Percentiles rank a stretch among this genome's conserved stretches.
These are phyloP conservation scores for Caradrina kadenii DNA, from an alignment of 2,888 invertebrate species.

Conservation along the genomic window DNA sequence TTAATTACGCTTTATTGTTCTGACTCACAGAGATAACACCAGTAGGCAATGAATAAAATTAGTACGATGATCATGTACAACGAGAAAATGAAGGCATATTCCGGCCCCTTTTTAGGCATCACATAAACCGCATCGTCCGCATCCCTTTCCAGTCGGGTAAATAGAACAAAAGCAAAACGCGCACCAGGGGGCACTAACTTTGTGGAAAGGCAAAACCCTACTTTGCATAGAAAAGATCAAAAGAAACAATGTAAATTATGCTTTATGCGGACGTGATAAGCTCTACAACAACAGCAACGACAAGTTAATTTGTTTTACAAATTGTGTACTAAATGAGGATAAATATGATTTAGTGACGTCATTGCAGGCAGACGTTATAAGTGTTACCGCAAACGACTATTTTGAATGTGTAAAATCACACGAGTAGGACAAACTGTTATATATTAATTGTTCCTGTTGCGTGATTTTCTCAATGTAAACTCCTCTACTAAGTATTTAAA, in stretches of 20 bases:
- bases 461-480: constrained; percentile 25
- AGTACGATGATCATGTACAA: constrained; percentile 15
- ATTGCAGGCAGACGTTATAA: background rate
- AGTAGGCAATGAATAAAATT: constrained; percentile 19
- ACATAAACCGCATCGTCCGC: constrained; percentile 61
- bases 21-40: constrained; percentile 33
- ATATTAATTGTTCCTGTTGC: constrained; percentile 16
- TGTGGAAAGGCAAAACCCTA: constrained; percentile 58
- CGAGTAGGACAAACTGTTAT: constrained; percentile 26
- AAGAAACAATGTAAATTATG: constrained; percentile 49
- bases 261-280: constrained; percentile 50
- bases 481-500: constrained; percentile 2
- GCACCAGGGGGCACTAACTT: constrained; percentile 71
- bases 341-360: constrained; percentile 52
- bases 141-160: constrained; percentile 64
- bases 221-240: constrained; percentile 42
- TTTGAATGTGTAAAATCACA: constrained; percentile 40
- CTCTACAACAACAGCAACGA: constrained; percentile 33
- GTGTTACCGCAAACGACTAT: constrained; percentile 35
- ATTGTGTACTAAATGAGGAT: constrained; percentile 48
- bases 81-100: constrained; percentile 22
- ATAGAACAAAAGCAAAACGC: constrained; percentile 66
- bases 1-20: constrained; percentile 12
- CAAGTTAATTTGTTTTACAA: constrained; percentile 48
- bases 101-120: constrained; percentile 17